Base-by-base conservation (phyloP, 2,888 invertebrate species). In the Aethes cnicana region DNA sequence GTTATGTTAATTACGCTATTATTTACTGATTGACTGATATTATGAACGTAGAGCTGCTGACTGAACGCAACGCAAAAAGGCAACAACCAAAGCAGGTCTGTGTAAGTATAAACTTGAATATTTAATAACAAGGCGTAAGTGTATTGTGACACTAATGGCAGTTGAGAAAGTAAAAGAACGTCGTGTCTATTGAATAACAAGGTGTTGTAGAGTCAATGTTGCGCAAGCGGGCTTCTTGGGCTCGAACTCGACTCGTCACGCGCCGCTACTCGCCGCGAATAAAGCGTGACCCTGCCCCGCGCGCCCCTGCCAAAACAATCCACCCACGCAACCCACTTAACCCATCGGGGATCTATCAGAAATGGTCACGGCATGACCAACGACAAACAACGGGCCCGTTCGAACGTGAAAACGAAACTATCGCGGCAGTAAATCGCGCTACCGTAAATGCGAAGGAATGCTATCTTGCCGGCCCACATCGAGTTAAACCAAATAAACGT, bases 401-500 rank as follows among this genome's bases (percentile, higher is more conserved):
- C 74, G 75, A 74, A 80, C 86, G 82, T 82, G 78, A 86, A 86
- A 85, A 84, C 70, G 76, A 81, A 84, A 83, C 82, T 84, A 84
- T 83, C 82, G 77, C 74, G 78, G 77, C 69, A 69, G 67, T 79
- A 77, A 84, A 81, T 82, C 77, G 76, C 68, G 74, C 81, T 80
- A 78, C 82, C 76, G 81, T 71, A 72, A 75, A 77, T 76, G 72
- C 73, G 72, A 70, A 81, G 80, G 83, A 81, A 81, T 81, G 75
- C 72, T 74, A 73, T 72, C 72, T 71, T 71, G 69, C 73, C 71
- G 71, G 77, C 69, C 72, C 63, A 65, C 62, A 66, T 76, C 77
- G 77, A 85, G 82, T 80, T 85, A 77, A 81, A n/a, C n/a, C n/a
- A n/a, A n/a, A 84, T 77, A 72, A 79, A 81, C 80, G 76, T 79